Evolutionary conservation across 1,140 invertebrate species (phyloP), one percentile per base, ranked within the genome.

Genomic region (Eubasilissa regina): DNA sequence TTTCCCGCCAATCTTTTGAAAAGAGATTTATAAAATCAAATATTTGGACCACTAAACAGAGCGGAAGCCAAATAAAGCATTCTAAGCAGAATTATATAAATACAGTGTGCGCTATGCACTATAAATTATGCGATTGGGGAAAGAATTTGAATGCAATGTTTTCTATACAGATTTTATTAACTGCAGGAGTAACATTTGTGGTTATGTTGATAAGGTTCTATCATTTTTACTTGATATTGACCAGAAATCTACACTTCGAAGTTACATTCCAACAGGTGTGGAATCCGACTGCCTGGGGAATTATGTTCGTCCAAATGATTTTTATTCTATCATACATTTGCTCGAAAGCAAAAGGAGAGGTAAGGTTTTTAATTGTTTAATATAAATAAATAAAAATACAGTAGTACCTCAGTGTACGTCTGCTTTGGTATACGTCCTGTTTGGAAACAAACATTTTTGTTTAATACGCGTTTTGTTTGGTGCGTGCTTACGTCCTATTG

Each of bases 331-430:
- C 75, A 13, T 77, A 12, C 43, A 25, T 47, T 19, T 77, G 75
- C 15, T 70, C 75, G 0, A 77, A 77, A 55, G 45, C 62, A 11
- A 77, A 77, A 53, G 62, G 68, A 25, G 48, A 43, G 64, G 75
- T 77, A 35, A 68, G 58, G 8, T 13, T 13, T 13, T 53, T 13
- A 4, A 4, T 19, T 53, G n/a, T 53, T 53, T 53, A 12, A 53
- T 3, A 53, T 53, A n/a, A n/a, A n/a, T n/a, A n/a, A n/a, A 3
- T 35, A 35, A 35, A 35, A 35, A 3, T 35, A 35, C 25, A 6
- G 25, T 6, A 35, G 25, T 35, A 35, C 25, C n/a, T n/a, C n/a
- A n/a, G n/a, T 35, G 25, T 35, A 35, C n/a, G n/a, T n/a, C n/a
- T n/a, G n/a, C n/a, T 35, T 35, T 3, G 25, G 25, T 35, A 35